phyloP scores from a whole-genome alignment of 2,797 vertebrate species.

The Peromyscus eremicus region DNA sequence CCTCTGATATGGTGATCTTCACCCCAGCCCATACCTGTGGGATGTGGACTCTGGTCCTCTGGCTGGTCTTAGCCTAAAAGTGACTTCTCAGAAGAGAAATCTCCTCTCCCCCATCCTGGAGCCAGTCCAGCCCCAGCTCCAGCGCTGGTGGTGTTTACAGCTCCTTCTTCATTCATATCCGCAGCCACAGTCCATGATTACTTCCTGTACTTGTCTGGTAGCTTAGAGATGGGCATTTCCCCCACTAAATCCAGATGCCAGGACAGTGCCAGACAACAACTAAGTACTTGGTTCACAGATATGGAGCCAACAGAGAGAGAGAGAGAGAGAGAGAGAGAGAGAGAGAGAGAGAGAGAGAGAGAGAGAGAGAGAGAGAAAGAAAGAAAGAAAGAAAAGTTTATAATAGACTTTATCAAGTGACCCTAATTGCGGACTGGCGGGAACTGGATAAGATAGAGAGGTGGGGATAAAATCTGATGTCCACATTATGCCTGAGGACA shows the following conservation, averaged over 20 bases:
- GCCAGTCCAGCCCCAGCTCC: neutral
- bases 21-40: neutral
- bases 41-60: neutral
- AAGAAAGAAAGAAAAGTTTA: neutral
- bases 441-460: neutral
- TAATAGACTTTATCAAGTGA: neutral
- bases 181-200: no score
- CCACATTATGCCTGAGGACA: neutral
- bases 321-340: accelerated
- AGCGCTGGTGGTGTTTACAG: neutral
- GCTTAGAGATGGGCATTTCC: neutral
- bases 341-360: no score
- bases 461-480: neutral
- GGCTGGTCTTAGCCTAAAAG: neutral
- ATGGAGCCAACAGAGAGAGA: no score
- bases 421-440: neutral
- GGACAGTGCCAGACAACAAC: neutral
- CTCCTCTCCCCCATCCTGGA: neutral
- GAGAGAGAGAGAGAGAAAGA: no score
- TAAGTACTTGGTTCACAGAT: no score
- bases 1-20: neutral
- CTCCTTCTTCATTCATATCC: neutral
- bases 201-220: neutral
- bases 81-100: neutral
- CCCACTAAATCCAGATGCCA: neutral